These are phyloP conservation scores for Mola mola DNA, from an alignment of 2,113 vertebrate genomes.

Conservation along the genomic window DNA sequence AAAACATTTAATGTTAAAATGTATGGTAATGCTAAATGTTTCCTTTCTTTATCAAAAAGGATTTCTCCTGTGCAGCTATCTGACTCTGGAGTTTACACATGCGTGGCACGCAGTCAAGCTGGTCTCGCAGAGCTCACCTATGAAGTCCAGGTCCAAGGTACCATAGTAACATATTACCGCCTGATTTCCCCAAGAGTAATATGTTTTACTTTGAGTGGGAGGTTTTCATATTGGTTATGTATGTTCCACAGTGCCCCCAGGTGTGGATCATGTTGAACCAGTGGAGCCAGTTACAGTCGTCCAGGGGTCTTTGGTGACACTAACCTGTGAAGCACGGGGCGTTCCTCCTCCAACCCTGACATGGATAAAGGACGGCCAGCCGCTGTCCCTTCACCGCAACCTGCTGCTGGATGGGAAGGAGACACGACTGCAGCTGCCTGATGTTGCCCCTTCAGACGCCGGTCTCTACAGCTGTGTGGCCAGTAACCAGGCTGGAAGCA, in stretches of 20 bases:
- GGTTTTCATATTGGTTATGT: conserved; percentile 13
- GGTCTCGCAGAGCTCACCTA: conserved; percentile 87
- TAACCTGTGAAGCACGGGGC: conserved; percentile 88
- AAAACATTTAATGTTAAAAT: not conserved
- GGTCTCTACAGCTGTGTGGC: conserved; percentile 90
- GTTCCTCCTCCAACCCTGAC: conserved; percentile 84
- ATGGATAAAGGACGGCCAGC: conserved; percentile 88
- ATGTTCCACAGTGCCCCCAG: conserved; percentile 80
- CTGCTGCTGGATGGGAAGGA: conserved; percentile 75
- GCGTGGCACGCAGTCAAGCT: conserved; percentile 85
- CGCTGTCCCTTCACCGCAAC: conserved; percentile 78
- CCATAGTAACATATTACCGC: conserved; percentile 4
- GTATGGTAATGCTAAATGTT: conserved; percentile 20
- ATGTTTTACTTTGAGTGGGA: not conserved
- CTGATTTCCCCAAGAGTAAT: not conserved
- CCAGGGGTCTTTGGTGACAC: conserved; percentile 83
- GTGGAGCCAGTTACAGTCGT: conserved; percentile 83
- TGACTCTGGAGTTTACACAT: conserved; percentile 88
- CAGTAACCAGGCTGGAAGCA: conserved; percentile 86
- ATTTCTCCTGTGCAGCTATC: conserved; percentile 86
- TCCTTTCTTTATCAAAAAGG: conserved; percentile 70
- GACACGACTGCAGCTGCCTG: conserved; percentile 81
- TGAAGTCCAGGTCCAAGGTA: conserved; percentile 89
- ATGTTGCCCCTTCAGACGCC: conserved; percentile 56
- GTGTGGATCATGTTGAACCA: conserved; percentile 81